A percentile compares a stretch with the other conserved stretches of the same genome.
Conservation (phyloP, 2,797 vertebrate species). For the Enteromius mattozi region DNA sequence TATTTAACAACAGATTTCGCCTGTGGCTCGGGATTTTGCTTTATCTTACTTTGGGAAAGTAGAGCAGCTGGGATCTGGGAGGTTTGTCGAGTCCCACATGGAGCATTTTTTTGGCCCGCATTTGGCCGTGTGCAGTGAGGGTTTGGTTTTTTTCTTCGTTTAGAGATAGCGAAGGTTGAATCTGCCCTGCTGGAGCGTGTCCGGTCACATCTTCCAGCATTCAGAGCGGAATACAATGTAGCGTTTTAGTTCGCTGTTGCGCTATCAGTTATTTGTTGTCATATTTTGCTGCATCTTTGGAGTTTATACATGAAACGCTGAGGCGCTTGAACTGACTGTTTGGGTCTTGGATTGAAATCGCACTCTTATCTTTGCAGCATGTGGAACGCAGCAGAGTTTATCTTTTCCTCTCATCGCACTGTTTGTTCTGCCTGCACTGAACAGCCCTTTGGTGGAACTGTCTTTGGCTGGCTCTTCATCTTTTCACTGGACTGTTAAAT, state of each 20-base stretch:
- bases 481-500: conserved; percentile 23
- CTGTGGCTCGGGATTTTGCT: conserved; percentile 18
- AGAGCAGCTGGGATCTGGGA: conserved; percentile 37
- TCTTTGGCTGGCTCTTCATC: conserved; percentile 13
- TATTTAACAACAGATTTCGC: conserved; percentile 45
- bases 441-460: conserved; percentile 5
- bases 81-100: conserved; percentile 51
- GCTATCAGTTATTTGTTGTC: conserved; percentile 73
- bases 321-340: conserved; percentile 42
- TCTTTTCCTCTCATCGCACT: conserved; percentile 64
- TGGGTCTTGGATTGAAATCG: conserved; percentile 51
- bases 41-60: conserved; percentile 46
- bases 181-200: conserved; percentile 65
- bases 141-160: conserved; percentile 60
- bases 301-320: conserved; percentile 37
- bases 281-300: conserved; percentile 68
- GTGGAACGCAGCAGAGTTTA: conserved; percentile 60
- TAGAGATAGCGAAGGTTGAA: conserved; percentile 39
- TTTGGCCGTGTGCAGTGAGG: not conserved
- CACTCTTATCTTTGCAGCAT: conserved; percentile 64
- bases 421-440: conserved; percentile 37
- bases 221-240: conserved; percentile 76
- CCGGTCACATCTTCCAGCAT: conserved; percentile 69
- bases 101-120: conserved; percentile 28
- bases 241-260: conserved; percentile 66